Conservation (phyloP, 2,797 vertebrate genomes). For the Cheracebus regulus region DNA sequence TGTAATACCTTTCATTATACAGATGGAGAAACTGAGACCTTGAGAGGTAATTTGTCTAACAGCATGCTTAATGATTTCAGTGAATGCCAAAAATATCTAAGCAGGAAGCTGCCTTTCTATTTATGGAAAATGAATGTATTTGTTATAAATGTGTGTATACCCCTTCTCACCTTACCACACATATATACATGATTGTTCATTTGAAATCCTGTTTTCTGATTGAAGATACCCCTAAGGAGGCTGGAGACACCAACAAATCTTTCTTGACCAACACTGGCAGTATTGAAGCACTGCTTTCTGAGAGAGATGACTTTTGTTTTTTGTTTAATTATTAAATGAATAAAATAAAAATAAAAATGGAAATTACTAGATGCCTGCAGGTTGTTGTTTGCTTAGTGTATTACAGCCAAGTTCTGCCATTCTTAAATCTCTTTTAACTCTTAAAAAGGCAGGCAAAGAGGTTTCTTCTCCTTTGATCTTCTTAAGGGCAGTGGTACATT, state of each 20-base stretch:
- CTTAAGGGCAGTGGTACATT: background rate
- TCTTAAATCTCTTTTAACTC: conserved; percentile 35
- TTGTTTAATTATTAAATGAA: background rate
- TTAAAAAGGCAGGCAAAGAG: background rate
- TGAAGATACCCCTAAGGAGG: background rate
- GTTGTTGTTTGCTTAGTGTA: background rate
- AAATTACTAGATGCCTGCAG: background rate
- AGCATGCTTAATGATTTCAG: background rate
- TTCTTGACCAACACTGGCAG: background rate
- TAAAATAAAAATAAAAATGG: conserved; percentile 7
- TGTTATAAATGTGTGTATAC: background rate
- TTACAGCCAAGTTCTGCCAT: background rate
- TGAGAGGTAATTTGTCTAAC: background rate
- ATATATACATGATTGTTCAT: background rate
- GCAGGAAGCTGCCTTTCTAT: background rate
- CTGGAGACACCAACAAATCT: background rate
- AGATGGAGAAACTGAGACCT: conserved; percentile 26
- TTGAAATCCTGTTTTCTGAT: background rate
- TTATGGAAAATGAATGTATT: background rate
- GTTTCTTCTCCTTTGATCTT: conserved; percentile 53
- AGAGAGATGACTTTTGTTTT: background rate
- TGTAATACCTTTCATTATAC: conserved; percentile 22
- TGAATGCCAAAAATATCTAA: background rate
- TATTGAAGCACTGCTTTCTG: background rate
- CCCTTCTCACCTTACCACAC: background rate